Conservation (phyloP, 37 sponge, comb jelly and placozoan species). For the Agelas oroides region DNA sequence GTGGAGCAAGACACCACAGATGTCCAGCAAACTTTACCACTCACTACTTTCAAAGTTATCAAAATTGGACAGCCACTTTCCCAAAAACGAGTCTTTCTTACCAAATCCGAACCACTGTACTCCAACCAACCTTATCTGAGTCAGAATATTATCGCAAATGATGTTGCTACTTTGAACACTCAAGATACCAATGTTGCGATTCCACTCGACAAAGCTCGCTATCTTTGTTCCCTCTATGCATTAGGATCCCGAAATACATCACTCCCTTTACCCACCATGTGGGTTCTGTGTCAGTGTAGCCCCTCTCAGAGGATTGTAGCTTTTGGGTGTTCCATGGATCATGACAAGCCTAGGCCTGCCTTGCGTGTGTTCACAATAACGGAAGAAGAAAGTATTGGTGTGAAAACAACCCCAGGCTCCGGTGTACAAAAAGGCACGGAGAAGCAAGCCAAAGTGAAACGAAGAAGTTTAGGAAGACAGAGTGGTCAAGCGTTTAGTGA, state of each 20-base stretch:
- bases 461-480: background rate
- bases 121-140: no score
- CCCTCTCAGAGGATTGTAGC: constrained; percentile 17
- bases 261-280: constrained; percentile 28
- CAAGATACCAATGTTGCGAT: constrained; percentile 1
- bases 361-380: background rate
- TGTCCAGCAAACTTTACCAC: no score
- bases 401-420: background rate
- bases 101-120: constrained; percentile 3
- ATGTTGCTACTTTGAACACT: background rate
- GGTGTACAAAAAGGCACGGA: background rate
- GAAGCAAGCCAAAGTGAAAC: background rate
- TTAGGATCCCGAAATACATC: background rate
- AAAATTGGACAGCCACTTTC: constrained; percentile 36
- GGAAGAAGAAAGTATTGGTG: background rate
- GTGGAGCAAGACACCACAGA: no score
- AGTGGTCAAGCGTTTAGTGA: constrained; percentile 26
- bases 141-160: background rate
- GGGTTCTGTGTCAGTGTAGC: constrained; percentile 31
- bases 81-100: constrained; percentile 6
- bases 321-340: constrained; percentile 17
- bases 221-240: constrained; percentile 43
- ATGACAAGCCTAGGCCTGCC: background rate
- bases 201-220: constrained; percentile 56
- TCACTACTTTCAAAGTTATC: background rate